Evolutionary conservation across 2,113 vertebrate genomes (phyloP), one percentile per base, ranked within the genome.

Genomic region (Hemibagrus wyckioides): DNA sequence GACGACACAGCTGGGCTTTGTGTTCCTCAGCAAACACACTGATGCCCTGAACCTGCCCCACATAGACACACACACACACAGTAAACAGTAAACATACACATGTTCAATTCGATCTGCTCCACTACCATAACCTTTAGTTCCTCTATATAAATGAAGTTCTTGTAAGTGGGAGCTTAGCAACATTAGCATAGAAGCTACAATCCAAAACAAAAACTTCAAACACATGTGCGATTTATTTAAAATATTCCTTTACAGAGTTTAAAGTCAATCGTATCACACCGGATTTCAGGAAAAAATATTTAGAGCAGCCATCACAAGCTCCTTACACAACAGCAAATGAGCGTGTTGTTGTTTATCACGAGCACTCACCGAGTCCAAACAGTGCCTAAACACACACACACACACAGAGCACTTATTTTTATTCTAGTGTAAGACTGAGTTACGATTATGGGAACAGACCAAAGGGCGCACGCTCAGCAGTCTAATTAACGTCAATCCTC

Each of bases 371-470:
- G 67, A 39, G 23, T 65, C 83, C 84, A 48, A 75, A 83, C 48
- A n/a, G 33, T 36, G 41, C 77, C 69, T 56, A 67, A 85, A 39
- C 83, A 86, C 77, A 86, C 85, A 85, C 85, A 80, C 59, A 80
- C 77, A 52, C 48, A 86, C 75, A 80, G n/a, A 77, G 41, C 10
- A 75, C 41, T 73, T 39, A 14, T 82, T 84, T 65, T 52, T 77
- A 30, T 77, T 50, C 75, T 30, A 54, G 15, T 23, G 30, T 56
- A 80, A 19, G 50, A 11, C 83, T 85, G 54, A 91, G 88, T 92
- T 91, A 91, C 33, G 82, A 89, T 83, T 88, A 91, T 94, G 91
- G 94, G 88, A 92, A 93, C 91, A 91, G 87, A 93, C 91, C 88
- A 92, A 92, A 91, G 86, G 44, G 61, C 54, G 59, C 67, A 76